Evolutionary conservation across 2,888 invertebrate genomes (phyloP), one percentile per base, ranked within the genome.

Genomic region (Kryphioiulus occultus): DNA sequence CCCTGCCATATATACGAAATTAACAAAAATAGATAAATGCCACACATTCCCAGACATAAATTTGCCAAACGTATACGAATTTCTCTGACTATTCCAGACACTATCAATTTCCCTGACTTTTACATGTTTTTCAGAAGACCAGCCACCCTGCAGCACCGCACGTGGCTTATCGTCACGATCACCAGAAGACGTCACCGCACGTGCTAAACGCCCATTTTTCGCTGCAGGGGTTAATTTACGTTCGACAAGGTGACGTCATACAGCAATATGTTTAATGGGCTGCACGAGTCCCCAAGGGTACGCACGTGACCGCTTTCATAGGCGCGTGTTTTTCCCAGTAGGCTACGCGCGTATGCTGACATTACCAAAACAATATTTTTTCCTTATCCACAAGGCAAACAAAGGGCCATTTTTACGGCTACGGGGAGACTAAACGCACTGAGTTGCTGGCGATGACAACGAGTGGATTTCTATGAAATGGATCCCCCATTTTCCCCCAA

Each of bases 291-390:
- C 68, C 68, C 0, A 10, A 68, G 68, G 68, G 68, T 26, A 26
- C 0, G 1, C 68, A 22, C 68, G 68, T 68, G 68, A 68, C 68
- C 12, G 44, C 44, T 44, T 39, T 44, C 44, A 35, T 7, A 44
- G 15, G 68, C 26, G 19, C 26, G 26, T 22, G 10, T 17, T 53
- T 53, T 53, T 53, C 53, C 53, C 53, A 4, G 53, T 7, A 68
- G n/a, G 10, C 44, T 4, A 9, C 44, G 44, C 53, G n/a, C 53
- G 68, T 10, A 26, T 19, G 68, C 26, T 68, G 1, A 4, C 68
- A 68, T 68, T 26, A 68, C 68, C 68, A 68, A 68, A 68, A 68
- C 68, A 68, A 68, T 68, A 68, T 68, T 68, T 68, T 68, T 68
- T 68, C 68, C 68, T 68, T 26, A 68, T 68, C 26, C 68, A 26